Conservation (phyloP, 2,797 vertebrate genomes). For the Nyctibius grandis region DNA sequence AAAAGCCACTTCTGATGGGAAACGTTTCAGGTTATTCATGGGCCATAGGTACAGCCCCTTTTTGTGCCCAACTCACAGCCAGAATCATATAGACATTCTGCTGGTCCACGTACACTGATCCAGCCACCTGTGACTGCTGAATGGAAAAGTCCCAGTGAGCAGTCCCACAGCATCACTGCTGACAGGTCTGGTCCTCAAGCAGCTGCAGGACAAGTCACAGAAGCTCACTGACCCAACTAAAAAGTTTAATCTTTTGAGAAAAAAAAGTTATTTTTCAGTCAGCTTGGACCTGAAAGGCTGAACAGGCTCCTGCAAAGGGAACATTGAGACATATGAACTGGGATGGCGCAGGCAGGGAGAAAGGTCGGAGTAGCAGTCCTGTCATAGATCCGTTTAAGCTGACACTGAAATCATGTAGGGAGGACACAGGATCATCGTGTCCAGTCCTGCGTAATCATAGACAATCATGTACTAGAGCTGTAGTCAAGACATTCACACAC, state of each 20-base stretch:
- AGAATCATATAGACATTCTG: background rate
- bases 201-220: background rate
- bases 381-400: background rate
- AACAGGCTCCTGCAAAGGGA: background rate
- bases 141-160: fast-evolving
- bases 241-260: background rate
- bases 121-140: fast-evolving
- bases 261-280: background rate
- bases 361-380: background rate
- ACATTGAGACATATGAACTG: background rate
- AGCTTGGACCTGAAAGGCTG: background rate
- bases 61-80: background rate
- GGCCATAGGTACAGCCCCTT: background rate
- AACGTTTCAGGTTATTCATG: background rate
- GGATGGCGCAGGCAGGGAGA: background rate
- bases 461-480: background rate
- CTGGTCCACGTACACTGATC: background rate
- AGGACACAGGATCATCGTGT: background rate
- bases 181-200: background rate
- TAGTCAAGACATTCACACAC: background rate
- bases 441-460: background rate
- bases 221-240: background rate
- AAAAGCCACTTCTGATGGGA: background rate
- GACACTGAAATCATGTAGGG: background rate
- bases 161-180: background rate